phyloP scores from a whole-genome alignment of 2,888 invertebrate genomes.

The Quadroppia sp. region DNA sequence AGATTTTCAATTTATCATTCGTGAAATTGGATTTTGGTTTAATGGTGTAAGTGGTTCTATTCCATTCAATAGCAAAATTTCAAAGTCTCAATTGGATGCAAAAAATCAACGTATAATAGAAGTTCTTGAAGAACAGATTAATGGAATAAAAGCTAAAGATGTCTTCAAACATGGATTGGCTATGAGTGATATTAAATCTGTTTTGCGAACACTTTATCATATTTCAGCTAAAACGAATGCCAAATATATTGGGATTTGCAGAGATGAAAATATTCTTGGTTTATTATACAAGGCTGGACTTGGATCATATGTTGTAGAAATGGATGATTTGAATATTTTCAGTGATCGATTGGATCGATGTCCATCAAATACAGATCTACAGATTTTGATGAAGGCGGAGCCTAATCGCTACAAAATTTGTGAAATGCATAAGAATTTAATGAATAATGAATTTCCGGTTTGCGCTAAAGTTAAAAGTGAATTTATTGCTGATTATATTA shows the following conservation, averaged over 20 bases:
- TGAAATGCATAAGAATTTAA: background rate
- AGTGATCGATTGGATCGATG: background rate
- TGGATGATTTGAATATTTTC: background rate
- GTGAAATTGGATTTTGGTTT: background rate
- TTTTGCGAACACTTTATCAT: background rate
- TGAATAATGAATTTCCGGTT: background rate
- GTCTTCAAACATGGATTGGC: background rate
- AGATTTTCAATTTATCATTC: background rate
- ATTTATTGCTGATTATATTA: background rate
- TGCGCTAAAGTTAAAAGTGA: background rate
- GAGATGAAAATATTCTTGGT: background rate
- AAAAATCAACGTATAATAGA: background rate
- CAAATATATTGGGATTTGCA: background rate
- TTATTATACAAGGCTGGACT: background rate
- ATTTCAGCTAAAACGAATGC: background rate
- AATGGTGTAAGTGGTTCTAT: background rate
- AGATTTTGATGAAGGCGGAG: background rate
- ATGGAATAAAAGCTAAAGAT: background rate
- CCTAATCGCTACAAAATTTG: background rate
- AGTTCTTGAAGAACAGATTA: background rate
- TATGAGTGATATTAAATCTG: background rate
- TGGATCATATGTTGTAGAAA: background rate
- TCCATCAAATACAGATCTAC: background rate
- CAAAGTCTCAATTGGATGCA: background rate
- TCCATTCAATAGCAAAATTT: background rate